Conservation (phyloP, 2,797 vertebrate genomes). For the Danionella dracula region DNA sequence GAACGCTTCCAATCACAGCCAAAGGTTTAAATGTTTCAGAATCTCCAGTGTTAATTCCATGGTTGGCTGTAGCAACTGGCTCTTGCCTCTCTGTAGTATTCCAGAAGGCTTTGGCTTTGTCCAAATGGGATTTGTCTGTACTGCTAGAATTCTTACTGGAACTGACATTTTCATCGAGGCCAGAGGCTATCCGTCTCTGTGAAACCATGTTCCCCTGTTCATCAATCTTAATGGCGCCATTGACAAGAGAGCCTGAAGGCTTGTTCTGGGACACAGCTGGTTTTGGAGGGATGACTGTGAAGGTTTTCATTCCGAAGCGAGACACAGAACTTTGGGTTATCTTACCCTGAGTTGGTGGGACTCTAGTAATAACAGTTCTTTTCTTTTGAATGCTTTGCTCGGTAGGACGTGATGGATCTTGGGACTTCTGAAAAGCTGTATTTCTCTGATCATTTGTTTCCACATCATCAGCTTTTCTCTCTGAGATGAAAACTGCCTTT, state of each 20-base stretch:
- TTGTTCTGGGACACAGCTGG: constrained; percentile 64
- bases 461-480: constrained; percentile 38
- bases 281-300: constrained; percentile 88
- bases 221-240: constrained; percentile 89
- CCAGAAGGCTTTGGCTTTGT: constrained; percentile 83
- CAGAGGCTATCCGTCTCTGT: constrained; percentile 20
- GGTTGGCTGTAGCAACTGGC: not conserved
- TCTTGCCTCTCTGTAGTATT: constrained; percentile 67
- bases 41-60: constrained; percentile 48
- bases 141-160: constrained; percentile 36
- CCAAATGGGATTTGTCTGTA: constrained; percentile 58
- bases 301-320: constrained; percentile 86
- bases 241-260: constrained; percentile 57
- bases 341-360: constrained; percentile 49
- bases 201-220: constrained; percentile 88
- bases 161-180: not conserved
- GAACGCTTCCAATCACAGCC: constrained; percentile 1
- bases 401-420: constrained; percentile 9
- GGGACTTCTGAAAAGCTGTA: constrained; percentile 20
- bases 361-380: constrained; percentile 33
- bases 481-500: not conserved
- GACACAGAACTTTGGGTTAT: constrained; percentile 67
- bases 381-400: constrained; percentile 36
- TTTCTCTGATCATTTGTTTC: constrained; percentile 33
- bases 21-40: constrained; percentile 40